phyloP scores from a whole-genome alignment of 2,113 vertebrate species.

The Calonectris borealis region DNA sequence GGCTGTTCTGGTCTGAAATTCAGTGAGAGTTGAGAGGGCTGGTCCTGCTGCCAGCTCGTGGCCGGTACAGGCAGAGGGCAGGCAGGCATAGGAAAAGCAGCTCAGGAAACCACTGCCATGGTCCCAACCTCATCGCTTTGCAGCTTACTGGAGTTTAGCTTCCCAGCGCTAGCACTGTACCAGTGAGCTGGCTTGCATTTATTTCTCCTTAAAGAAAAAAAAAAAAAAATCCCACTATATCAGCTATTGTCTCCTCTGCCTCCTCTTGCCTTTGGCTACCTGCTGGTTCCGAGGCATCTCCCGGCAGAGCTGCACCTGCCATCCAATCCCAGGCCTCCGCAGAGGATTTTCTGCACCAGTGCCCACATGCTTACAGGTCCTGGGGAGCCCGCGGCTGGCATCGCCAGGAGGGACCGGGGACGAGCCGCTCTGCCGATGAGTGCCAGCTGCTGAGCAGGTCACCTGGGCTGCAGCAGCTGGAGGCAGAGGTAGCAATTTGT shows the following conservation, averaged over 20 bases:
- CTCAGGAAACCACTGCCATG: neutral
- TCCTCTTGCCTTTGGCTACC: neutral
- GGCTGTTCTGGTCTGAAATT: neutral
- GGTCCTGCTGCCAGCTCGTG: neutral
- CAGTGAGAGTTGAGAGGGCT: neutral
- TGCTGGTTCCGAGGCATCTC: neutral
- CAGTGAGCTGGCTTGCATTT: neutral
- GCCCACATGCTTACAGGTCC: neutral
- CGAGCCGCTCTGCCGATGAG: neutral
- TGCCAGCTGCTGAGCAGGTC: neutral
- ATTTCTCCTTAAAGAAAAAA: neutral
- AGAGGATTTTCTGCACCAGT: neutral
- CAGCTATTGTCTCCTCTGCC: neutral
- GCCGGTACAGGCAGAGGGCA: neutral
- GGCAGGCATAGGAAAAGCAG: neutral
- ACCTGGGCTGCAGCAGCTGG: neutral
- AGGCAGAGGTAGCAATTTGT: neutral
- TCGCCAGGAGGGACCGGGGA: neutral
- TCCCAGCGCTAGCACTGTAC: neutral
- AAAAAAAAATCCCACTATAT: neutral
- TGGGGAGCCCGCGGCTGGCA: accelerated
- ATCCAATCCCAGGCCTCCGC: neutral
- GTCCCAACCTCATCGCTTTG: neutral
- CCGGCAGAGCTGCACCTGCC: neutral
- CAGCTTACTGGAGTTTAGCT: neutral